Base-by-base conservation (phyloP, 2,888 invertebrate genomes). In the Branchipolynoe longqiensis region DNA sequence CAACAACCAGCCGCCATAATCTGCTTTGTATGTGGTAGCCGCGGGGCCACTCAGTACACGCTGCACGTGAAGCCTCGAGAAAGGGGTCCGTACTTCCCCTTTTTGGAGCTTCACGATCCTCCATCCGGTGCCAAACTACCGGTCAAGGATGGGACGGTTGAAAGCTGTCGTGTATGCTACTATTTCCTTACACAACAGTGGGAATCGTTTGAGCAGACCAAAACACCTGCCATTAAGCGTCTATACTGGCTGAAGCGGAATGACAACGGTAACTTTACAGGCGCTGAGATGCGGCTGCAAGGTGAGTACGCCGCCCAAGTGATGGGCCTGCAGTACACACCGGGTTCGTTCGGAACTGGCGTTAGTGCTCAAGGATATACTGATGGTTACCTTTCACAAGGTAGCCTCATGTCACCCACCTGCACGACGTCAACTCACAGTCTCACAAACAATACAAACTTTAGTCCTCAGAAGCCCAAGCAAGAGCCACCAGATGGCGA, bases 271-370 rank as follows among this genome's bases (percentile, higher is more conserved):
- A 96, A 97, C 0, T 98, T 97, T 91, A 97, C 93, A 4, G 93
- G 93, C 0, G 93, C 93, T 2, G 93, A 93, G 94, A 97, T 98
- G 96, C 96, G 96, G 83, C 95, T 97, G 89, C 97, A 97, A 93
- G 97, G 97, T 83, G 98, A 98, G 94, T 98, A 98, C 94, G 98
- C 97, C 82, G 97, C 98, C 36, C 97, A 97, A 92, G 96, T 98
- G 90, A 95, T 97, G 90, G 94, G 94, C 0, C 87, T 93, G 33
- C 92, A 92, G 86, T 92, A 92, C 87, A 91, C 92, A 69, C 85
- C 84, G 31, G 41, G 64, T 36, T 56, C 58, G n/a, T 73, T 48
- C 28, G 69, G 84, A 28, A 48, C 36, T 33, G 84, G 64, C 18
- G 83, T 56, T 4, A 48, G 38, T 38, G 41, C 62, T 14, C 38